phyloP scores from a whole-genome alignment of 2,797 vertebrate genomes.

The Sus cebifrons region DNA sequence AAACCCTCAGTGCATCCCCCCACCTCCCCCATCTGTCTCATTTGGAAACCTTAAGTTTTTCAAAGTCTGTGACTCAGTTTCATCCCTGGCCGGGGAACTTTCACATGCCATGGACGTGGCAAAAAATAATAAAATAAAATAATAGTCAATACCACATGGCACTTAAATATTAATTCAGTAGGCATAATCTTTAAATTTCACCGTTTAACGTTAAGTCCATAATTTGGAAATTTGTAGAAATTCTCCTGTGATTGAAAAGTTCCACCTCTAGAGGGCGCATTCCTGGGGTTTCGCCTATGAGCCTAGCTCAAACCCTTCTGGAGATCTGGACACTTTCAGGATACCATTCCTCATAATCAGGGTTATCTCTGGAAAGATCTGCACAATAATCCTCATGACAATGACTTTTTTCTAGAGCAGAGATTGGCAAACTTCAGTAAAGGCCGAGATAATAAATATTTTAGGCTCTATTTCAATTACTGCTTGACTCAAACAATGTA shows the following conservation, averaged over 20 bases:
- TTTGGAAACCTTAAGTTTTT: too few relatives aligned
- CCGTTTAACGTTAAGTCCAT: neutral
- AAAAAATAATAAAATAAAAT: neutral
- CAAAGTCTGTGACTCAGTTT: too few relatives aligned
- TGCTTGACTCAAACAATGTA: neutral
- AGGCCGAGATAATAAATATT: neutral
- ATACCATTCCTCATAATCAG: neutral
- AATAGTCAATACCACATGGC: neutral
- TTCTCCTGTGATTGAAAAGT: conserved; percentile 35
- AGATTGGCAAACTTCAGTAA: neutral
- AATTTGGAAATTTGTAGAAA: neutral
- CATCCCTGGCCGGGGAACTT: too few relatives aligned
- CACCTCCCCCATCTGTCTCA: too few relatives aligned
- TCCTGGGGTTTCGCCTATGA: neutral
- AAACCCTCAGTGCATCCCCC: too few relatives aligned
- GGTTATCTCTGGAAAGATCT: conserved; percentile 3
- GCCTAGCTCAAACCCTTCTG: neutral
- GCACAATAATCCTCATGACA: neutral
- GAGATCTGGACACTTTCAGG: neutral
- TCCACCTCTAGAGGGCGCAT: neutral
- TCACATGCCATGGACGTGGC: too few relatives aligned
- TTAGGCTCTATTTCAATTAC: neutral
- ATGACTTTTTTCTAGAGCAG: neutral
- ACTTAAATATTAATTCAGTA: conserved; percentile 28
- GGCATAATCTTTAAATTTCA: conserved; percentile 24